Percentiles rank a stretch among this genome's conserved stretches.
Conservation (phyloP, 2,888 invertebrate species). For the Hypercompe scribonia region DNA sequence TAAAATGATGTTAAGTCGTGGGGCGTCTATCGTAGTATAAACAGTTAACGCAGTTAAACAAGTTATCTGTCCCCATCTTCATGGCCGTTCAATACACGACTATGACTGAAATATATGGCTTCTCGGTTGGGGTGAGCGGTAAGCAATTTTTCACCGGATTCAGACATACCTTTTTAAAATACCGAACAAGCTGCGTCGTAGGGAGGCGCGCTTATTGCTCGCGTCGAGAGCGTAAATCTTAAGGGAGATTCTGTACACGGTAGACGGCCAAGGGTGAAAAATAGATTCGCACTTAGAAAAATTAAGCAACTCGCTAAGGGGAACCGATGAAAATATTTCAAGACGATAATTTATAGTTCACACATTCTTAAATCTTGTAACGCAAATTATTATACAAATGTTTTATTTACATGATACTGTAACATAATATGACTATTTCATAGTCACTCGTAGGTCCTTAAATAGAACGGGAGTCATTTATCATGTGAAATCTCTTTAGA, state of each 20-base stretch:
- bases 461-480: slow-evolving; percentile 41
- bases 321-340: slow-evolving; percentile 51
- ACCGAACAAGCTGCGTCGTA: slow-evolving; percentile 70
- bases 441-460: slow-evolving; percentile 25
- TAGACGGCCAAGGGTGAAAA: slow-evolving; percentile 72
- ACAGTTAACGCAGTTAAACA: slow-evolving; percentile 67
- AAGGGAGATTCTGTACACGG: slow-evolving; percentile 66
- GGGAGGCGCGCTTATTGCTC: slow-evolving; percentile 78
- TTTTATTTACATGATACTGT: slow-evolving; percentile 17
- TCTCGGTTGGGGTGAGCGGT: slow-evolving; percentile 67
- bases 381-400: slow-evolving; percentile 15
- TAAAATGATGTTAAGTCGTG: slow-evolving; percentile 41
- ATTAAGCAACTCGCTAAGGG: slow-evolving; percentile 69
- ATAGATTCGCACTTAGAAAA: slow-evolving; percentile 82
- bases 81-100: slow-evolving; percentile 71
- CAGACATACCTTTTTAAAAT: slow-evolving; percentile 83
- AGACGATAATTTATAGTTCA: slow-evolving; percentile 32
- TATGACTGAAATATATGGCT: slow-evolving; percentile 76
- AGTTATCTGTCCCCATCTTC: slow-evolving; percentile 75
- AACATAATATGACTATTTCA: slow-evolving; percentile 18
- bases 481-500: slow-evolving; percentile 49
- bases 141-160: slow-evolving; percentile 83
- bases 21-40: slow-evolving; percentile 50
- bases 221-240: slow-evolving; percentile 81
- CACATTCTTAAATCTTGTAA: slow-evolving; percentile 18